Base-by-base conservation (phyloP, 2,888 invertebrate species). In the Melangyna quadrimaculata region DNA sequence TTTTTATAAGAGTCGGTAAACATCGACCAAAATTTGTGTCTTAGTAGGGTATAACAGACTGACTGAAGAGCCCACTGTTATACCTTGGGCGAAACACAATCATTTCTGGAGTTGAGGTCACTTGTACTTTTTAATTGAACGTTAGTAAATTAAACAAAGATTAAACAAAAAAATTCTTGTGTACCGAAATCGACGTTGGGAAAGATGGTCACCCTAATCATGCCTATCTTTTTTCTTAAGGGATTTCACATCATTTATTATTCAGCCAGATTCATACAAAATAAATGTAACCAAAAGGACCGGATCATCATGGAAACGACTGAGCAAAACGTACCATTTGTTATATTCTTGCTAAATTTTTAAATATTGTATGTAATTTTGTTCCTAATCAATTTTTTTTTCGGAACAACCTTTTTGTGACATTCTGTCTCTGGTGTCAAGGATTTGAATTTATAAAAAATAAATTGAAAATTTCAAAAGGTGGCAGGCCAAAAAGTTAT, bases 211-310 rank as follows among this genome's bases (percentile, higher is more conserved):
- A n/a, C n/a, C 43, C 57, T 57, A 8, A 32, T 17, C 12, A 19
- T 29, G 9, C n/a, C 8, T 35, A 40, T 17, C 29, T 14, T 5
- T 22, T 35, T 51, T 1, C 35, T 35, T 35, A 9, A 37, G 51
- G 51, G 51, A 67, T 35, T 67, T 67, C 35, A 51, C 32, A 55
- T 65, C 48, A 71, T 63, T 71, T 71, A 80, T 80, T 74, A 79
- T 80, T 75, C 55, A 80, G 63, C 57, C 55, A 59, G 65, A 70
- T 71, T 65, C 63, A 65, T 71, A 19, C 37, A 73, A 82, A 82
- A 73, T 72, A 37, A 77, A 72, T 82, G 77, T 77, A 55, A 69
- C 77, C 67, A 61, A 77, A 27, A 69, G 61, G 67, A 61, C 43
- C 67, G 59, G 77, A 55, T 70, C 72, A 77, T 77, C 81, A 59